phyloP scores from a whole-genome alignment of 1,140 invertebrate species.

The Trachymyrmex cornetzi region DNA sequence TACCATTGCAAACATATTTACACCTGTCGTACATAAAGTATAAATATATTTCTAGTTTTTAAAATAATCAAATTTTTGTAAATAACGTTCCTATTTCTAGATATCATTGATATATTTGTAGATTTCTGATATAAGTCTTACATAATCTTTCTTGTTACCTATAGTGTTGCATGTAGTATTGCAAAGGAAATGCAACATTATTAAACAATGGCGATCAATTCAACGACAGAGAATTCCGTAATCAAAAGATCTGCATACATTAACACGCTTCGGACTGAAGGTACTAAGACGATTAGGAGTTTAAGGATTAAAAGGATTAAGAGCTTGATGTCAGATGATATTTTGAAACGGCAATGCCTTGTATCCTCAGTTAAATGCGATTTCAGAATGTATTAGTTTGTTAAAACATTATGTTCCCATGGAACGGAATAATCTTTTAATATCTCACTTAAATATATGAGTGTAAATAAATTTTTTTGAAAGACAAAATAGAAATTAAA shows the following conservation, averaged over 20 bases:
- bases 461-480: neutral
- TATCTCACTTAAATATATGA: neutral
- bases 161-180: neutral
- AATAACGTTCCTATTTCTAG: neutral
- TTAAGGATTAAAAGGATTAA: conserved; percentile 70
- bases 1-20: neutral
- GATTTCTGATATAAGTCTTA: neutral
- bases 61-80: conserved; percentile 5
- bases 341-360: conserved; percentile 57
- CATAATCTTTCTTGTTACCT: neutral
- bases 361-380: conserved; percentile 65
- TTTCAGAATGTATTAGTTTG: conserved; percentile 51
- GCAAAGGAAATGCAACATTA: conserved; percentile 9
- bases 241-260: conserved; percentile 61
- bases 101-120: neutral
- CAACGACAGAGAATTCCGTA: conserved; percentile 19
- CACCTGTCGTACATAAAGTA: neutral
- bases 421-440: neutral
- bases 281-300: conserved; percentile 71
- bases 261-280: conserved; percentile 62
- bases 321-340: conserved; percentile 66
- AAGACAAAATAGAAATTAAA: neutral
- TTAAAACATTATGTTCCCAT: neutral
- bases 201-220: conserved; percentile 34
- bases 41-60: neutral